Conservation (phyloP, 2,797 vertebrate genomes). For the Eulemur mongoz region DNA sequence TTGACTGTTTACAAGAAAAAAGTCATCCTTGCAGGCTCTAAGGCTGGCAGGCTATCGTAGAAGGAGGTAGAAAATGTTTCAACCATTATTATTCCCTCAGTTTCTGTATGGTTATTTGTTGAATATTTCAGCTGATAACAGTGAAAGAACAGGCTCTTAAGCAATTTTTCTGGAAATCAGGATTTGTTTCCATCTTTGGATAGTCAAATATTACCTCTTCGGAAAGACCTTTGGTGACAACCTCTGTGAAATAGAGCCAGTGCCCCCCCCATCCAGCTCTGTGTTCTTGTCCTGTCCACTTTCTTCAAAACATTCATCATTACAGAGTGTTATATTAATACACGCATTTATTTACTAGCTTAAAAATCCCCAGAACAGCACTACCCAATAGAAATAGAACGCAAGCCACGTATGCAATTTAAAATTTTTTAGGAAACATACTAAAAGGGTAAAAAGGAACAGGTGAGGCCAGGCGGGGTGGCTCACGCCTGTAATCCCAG, state of each 20-base stretch:
- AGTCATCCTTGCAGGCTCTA: background rate
- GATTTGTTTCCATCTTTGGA: background rate
- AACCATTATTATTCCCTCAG: background rate
- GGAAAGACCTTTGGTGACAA: background rate
- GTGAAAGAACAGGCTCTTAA: background rate
- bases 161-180: background rate
- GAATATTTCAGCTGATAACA: background rate
- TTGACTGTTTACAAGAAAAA: background rate
- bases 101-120: background rate
- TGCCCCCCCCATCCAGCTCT: background rate
- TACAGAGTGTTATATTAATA: background rate
- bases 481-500: no score
- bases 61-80: background rate
- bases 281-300: background rate
- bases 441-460: background rate
- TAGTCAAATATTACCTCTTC: background rate
- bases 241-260: background rate
- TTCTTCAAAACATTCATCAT: background rate
- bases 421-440: background rate
- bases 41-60: background rate
- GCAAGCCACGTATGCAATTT: background rate
- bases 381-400: background rate
- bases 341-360: background rate
- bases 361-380: background rate
- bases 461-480: no score